phyloP scores from a whole-genome alignment of 1,140 invertebrate species.

The Drosophila insularis region DNA sequence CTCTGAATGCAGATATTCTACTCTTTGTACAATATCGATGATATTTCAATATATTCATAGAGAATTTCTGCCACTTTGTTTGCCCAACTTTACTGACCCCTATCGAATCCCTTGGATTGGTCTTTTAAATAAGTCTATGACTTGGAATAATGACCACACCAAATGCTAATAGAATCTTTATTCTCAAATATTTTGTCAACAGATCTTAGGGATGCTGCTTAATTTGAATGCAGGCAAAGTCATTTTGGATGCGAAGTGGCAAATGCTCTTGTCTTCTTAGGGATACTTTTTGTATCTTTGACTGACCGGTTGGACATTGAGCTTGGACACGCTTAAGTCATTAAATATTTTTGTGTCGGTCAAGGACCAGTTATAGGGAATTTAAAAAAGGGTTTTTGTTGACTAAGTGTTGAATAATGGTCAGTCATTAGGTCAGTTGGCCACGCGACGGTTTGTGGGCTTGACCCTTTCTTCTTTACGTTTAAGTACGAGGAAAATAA shows the following conservation, averaged over 20 bases:
- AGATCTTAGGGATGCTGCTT: slow-evolving; percentile 17
- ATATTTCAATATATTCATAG: slow-evolving; percentile 57
- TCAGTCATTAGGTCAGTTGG: slow-evolving; percentile 47
- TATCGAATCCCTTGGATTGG: slow-evolving; percentile 11
- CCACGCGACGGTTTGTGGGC: slow-evolving; percentile 41
- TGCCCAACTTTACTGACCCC: slow-evolving; percentile 32
- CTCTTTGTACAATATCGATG: slow-evolving; percentile 18
- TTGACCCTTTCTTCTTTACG: background rate
- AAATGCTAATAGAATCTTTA: slow-evolving; percentile 30
- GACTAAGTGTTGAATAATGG: slow-evolving; percentile 40
- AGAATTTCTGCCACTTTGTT: slow-evolving; percentile 11
- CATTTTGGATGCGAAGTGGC: slow-evolving; percentile 40
- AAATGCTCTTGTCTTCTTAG: slow-evolving; percentile 2
- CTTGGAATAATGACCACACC: background rate
- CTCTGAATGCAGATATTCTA: background rate
- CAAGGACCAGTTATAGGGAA: slow-evolving; percentile 58
- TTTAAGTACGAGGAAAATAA: background rate
- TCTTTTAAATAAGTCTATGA: background rate
- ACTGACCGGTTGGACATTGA: slow-evolving; percentile 27
- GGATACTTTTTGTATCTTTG: slow-evolving; percentile 34
- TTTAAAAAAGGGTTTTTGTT: slow-evolving; percentile 5
- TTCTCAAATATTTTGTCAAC: slow-evolving; percentile 3
- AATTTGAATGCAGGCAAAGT: slow-evolving; percentile 5
- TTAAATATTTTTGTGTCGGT: slow-evolving; percentile 47
- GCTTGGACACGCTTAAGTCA: slow-evolving; percentile 53